Base-by-base conservation (phyloP, 2,113 vertebrate genomes). In the Marmota flaviventris region DNA sequence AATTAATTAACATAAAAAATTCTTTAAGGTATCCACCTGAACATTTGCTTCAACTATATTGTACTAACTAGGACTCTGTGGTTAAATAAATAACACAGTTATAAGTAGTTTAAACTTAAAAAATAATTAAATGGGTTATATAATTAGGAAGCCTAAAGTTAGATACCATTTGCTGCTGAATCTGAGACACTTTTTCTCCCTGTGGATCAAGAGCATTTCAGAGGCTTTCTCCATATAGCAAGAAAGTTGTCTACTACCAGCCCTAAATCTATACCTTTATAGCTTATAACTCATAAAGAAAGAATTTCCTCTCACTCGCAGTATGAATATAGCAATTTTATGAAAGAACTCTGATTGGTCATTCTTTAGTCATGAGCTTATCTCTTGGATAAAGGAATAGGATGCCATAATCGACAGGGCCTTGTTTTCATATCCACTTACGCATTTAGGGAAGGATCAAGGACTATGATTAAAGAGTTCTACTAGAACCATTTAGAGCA, bases 1-100 rank as follows among this genome's bases (percentile, higher is more conserved):
- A n/a, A 45, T 85, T 93, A 93, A 76, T 94, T 58, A 91, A 97
- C 65, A 32, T 95, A 29, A 91, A 77, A 18, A 83, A 73, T 96
- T 18, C 27, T 67, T 78, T 84, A 56, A 77, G 22, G 87, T 72
- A 58, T 77, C 5, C 4, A 42, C 29, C 24, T 73, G 45, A 82
- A 86, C 9, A 85, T 81, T 91, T 87, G 42, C 12, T 16, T 73
- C 83, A 77, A 93, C 9, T 39, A 86, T 92, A 61, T 67, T 83
- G 3, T 45, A 75, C 22, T 95, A 85, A 82, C 56, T 18, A 72
- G 56, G 58, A 73, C 27, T 37, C 72, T 89, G 53, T 84, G 56
- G 11, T 81, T 94, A 89, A 96, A 45, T 48, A 88, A 79, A 72
- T 58, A 94, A 61, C 5, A 9, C 14, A 65, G 48, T 81, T 63